phyloP scores from a whole-genome alignment of 2,113 vertebrate species.

The Dipodomys merriami region DNA sequence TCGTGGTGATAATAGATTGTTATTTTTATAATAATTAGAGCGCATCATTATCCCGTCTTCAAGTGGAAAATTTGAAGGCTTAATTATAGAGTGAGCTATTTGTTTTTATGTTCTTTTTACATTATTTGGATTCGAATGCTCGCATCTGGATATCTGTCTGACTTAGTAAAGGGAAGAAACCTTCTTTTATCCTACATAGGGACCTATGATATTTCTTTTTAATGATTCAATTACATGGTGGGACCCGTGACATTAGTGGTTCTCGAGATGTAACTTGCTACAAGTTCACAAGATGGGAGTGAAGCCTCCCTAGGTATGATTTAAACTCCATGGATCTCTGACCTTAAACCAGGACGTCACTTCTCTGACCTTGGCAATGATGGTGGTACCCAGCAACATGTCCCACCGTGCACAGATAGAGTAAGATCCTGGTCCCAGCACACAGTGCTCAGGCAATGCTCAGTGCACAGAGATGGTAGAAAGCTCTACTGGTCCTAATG shows the following conservation, averaged over 20 bases:
- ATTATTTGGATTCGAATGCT: constrained; percentile 52
- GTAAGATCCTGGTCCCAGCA: rapidly evolving
- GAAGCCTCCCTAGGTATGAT: neutral
- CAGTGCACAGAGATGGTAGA: neutral
- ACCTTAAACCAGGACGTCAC: neutral
- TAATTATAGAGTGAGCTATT: constrained; percentile 55
- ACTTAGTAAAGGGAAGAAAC: neutral
- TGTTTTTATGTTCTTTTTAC: constrained; percentile 46
- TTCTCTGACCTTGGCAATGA: neutral
- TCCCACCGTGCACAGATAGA: neutral
- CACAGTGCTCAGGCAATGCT: neutral
- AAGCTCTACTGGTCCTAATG: neutral
- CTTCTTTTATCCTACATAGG: constrained; percentile 1
- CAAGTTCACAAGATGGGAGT: neutral
- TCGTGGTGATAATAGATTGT: constrained; percentile 66
- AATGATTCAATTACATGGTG: neutral
- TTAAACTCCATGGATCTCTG: neutral
- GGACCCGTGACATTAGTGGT: neutral
- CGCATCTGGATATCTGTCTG: neutral
- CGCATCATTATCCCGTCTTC: constrained; percentile 62
- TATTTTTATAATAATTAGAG: constrained; percentile 73
- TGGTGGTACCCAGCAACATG: neutral
- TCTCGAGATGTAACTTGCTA: neutral
- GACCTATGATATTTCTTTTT: neutral
- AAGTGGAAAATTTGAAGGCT: constrained; percentile 44